Conservation (phyloP, 1,140 invertebrate species). For the Temnothorax curvispinosus region DNA sequence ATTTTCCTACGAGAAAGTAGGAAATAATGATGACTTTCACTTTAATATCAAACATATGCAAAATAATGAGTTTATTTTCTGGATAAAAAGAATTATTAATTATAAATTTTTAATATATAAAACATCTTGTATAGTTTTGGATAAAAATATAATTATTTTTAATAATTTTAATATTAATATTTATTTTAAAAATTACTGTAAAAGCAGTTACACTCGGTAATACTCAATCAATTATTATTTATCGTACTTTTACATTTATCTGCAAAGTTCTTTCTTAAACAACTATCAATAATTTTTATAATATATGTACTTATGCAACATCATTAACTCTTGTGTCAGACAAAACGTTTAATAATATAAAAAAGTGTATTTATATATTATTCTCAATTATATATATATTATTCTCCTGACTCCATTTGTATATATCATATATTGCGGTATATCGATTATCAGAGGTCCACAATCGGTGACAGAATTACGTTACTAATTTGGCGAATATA, state of each 20-base stretch:
- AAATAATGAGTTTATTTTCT: conserved; percentile 2
- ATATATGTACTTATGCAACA: neutral
- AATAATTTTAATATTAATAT: neutral
- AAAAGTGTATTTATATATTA: neutral
- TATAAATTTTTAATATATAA: neutral
- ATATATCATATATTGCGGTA: neutral
- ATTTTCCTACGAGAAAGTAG: neutral
- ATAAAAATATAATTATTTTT: neutral
- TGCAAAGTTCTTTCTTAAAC: neutral
- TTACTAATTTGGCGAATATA: conserved; percentile 44
- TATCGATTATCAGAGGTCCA: conserved; percentile 26
- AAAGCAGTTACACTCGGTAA: neutral
- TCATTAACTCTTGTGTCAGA: neutral
- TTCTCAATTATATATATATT: neutral
- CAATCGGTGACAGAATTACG: conserved; percentile 20
- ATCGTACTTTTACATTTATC: neutral
- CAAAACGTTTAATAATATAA: neutral
- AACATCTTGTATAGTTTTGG: neutral
- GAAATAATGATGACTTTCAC: neutral
- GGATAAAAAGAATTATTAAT: neutral
- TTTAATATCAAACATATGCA: neutral
- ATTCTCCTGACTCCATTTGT: conserved; percentile 1
- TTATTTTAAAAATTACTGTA: neutral
- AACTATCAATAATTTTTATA: neutral
- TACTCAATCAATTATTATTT: neutral